phyloP scores from a whole-genome alignment of 2,113 vertebrate species.

The Isurus oxyrinchus region DNA sequence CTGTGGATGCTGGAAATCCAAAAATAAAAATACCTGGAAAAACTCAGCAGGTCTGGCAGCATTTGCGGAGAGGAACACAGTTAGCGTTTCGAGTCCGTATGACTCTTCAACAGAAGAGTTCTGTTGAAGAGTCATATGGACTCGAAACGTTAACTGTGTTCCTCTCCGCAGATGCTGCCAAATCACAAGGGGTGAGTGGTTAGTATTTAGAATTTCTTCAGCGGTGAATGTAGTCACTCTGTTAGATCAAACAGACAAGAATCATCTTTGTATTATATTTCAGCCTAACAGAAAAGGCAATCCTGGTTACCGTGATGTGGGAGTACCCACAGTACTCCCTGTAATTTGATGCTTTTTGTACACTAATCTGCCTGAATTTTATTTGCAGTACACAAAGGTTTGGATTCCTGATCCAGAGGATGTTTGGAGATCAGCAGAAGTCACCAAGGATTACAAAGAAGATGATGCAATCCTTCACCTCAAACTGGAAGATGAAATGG shows the following conservation, averaged over 20 bases:
- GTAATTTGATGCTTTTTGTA: neutral
- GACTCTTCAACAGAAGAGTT: too few relatives aligned
- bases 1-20: too few relatives aligned
- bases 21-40: too few relatives aligned
- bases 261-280: neutral
- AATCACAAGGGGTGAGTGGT: neutral
- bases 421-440: slow-evolving; percentile 83
- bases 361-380: neutral
- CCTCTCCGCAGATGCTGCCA: too few relatives aligned
- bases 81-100: too few relatives aligned
- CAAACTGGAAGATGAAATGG: slow-evolving; percentile 84
- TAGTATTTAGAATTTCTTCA: neutral
- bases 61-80: too few relatives aligned
- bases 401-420: slow-evolving; percentile 90
- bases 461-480: slow-evolving; percentile 73
- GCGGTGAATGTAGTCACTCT: neutral
- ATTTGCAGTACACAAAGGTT: slow-evolving; percentile 75
- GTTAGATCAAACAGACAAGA: neutral
- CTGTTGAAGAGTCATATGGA: too few relatives aligned
- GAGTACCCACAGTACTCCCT: neutral
- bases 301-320: neutral
- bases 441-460: slow-evolving; percentile 79
- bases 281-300: neutral
- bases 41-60: too few relatives aligned
- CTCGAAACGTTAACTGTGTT: too few relatives aligned